Evolutionary conservation across 53 echinoderm and acorn worm species (phyloP).

Genomic region (Luidia sarsii): DNA sequence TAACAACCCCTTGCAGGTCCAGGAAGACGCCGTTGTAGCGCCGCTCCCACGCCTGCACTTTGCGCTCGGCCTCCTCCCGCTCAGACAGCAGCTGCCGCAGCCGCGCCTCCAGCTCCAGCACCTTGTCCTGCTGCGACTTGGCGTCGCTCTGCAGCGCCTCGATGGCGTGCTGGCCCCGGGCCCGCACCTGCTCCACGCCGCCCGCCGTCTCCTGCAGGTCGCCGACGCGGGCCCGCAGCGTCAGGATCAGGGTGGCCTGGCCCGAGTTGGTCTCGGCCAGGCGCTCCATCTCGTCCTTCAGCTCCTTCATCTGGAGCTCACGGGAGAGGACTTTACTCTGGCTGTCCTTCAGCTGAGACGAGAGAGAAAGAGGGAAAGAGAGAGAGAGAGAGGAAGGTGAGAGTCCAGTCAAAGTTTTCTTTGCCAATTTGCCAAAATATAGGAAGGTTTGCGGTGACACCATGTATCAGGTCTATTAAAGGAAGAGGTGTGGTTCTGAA

Average conservation of each 20-base stretch:
- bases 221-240: constrained; percentile 75
- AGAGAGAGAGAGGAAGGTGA: no score
- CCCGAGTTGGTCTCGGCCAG: constrained; percentile 53
- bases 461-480: no score
- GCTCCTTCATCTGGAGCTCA: constrained; percentile 84
- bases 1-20: constrained; percentile 71
- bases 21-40: constrained; percentile 80
- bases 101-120: constrained; percentile 88
- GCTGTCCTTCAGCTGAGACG: constrained; percentile 75
- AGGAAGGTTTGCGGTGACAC: no score
- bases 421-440: no score
- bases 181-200: constrained; percentile 53
- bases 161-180: constrained; percentile 86
- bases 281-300: constrained; percentile 53
- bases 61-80: constrained; percentile 82
- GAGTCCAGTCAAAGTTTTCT: no score
- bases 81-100: constrained; percentile 73
- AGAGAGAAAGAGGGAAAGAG: no score
- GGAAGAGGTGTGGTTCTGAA: no score
- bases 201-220: constrained; percentile 59
- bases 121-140: constrained; percentile 68
- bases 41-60: constrained; percentile 64
- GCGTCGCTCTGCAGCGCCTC: constrained; percentile 81
- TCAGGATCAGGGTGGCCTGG: constrained; percentile 72
- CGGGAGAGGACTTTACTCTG: constrained; percentile 72